These are phyloP conservation scores for Halcyon chelicuti DNA, from an alignment of 2,797 vertebrate species.

Conservation along the genomic window DNA sequence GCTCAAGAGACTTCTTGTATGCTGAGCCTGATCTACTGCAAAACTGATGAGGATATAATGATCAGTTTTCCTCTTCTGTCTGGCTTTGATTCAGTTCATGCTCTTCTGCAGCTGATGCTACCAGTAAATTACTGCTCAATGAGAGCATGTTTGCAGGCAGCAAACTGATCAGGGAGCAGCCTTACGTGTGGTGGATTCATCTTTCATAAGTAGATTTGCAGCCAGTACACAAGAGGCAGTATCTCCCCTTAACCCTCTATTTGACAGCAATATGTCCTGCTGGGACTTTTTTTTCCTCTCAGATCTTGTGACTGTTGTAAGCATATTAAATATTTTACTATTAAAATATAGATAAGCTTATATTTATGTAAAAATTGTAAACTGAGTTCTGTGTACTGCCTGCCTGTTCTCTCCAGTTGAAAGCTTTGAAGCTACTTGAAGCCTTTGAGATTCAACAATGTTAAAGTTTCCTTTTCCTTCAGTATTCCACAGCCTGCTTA, in stretches of 20 bases:
- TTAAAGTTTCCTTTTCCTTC: background rate
- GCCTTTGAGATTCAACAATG: background rate
- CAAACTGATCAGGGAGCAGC: background rate
- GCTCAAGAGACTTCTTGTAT: background rate
- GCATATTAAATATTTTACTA: background rate
- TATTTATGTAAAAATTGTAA: background rate
- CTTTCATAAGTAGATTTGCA: conserved; percentile 40
- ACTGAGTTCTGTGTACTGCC: background rate
- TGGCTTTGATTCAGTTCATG: background rate
- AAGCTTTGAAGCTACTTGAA: background rate
- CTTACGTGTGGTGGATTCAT: background rate
- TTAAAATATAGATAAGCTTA: background rate
- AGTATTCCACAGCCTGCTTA: background rate
- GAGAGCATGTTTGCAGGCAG: background rate
- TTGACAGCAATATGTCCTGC: background rate
- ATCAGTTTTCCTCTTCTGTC: background rate
- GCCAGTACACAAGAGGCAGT: background rate
- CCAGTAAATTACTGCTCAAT: background rate
- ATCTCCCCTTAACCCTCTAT: background rate
- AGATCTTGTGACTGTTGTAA: background rate
- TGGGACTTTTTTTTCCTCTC: background rate
- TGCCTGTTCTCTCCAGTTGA: background rate
- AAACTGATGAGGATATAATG: background rate
- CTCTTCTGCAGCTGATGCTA: background rate
- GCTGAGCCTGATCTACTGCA: background rate